Base-by-base conservation (phyloP, 2,888 invertebrate genomes). In the Monochamus alternatus region DNA sequence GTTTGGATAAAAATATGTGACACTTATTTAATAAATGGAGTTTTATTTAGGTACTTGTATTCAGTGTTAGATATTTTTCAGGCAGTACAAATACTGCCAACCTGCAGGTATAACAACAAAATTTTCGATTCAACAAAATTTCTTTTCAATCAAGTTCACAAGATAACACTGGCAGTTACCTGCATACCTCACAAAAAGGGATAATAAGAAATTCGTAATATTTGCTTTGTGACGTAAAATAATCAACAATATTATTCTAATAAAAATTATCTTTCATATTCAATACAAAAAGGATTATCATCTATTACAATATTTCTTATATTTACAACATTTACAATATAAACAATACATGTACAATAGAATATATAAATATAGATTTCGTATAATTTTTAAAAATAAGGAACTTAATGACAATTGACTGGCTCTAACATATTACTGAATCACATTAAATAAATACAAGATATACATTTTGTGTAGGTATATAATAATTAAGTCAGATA, bases 281-380 rank as follows among this genome's bases (percentile, higher is more conserved):
- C n/a, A 30, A 32, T 63, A 38, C 2, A 31, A 63, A 63, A 63
- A 43, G 9, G 9, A 14, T 38, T 38, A 9, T n/a, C 44, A 44
- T 22, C 38, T 44, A 44, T 30, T 44, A 63, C 4, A 64, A 38
- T 47, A 65, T 63, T 63, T 14, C 38, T 22, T 43, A 63, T 63
- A 63, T 63, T 63, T 65, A 65, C 64, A 65, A 65, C 47, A 65
- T 65, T 65, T 65, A 65, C 51, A 65, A 30, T 51, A 64, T 47
- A 44, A 63, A 12, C 5, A 43, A 22, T 64, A 64, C 14, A 44
- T 22, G 12, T 58, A 8, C 30, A 64, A 64, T 64, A 44, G n/a
- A 22, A 1, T 9, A 47, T 44, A 51, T 22, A 3, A 44, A 51
- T 12, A 47, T 65, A 30, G n/a, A 22, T 38, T 38, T 38, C 38